Conservation (phyloP, 23 tunicate species). For the Ciona savignyi region DNA sequence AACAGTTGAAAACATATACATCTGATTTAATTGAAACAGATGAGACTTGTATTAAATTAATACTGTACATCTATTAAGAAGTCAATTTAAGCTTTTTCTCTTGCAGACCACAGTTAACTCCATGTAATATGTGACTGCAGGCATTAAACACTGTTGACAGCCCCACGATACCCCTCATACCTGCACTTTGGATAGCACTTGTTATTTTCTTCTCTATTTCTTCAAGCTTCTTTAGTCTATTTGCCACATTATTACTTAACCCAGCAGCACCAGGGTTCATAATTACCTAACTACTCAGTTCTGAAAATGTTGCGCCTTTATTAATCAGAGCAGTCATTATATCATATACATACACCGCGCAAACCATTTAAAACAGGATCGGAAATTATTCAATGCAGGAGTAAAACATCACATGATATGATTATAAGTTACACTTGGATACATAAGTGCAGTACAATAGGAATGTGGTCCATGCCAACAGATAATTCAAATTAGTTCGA, state of each 20-base stretch:
- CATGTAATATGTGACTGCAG: no score
- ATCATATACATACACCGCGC: no score
- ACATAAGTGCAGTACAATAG: not conserved
- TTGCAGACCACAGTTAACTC: no score
- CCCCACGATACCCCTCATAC: constrained; percentile 20
- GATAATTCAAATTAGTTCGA: constrained; percentile 59
- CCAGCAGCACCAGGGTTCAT: not conserved
- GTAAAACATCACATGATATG: no score
- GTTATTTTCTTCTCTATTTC: constrained; percentile 81
- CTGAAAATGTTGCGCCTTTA: no score
- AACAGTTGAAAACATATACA: not conserved
- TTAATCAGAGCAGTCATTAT: no score
- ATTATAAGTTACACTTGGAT: not conserved
- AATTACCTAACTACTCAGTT: not conserved
- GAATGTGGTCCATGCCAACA: not conserved
- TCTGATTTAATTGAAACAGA: not conserved
- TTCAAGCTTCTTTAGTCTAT: constrained; percentile 60
- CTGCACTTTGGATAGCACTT: constrained; percentile 63
- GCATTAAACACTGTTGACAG: no score
- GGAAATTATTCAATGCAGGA: no score
- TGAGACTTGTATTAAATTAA: no score
- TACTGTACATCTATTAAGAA: no score
- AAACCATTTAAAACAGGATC: no score
- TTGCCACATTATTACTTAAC: constrained; percentile 24
- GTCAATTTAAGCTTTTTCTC: no score